Conservation (phyloP, 2,888 invertebrate genomes). For the Patella ulyssiponensis region DNA sequence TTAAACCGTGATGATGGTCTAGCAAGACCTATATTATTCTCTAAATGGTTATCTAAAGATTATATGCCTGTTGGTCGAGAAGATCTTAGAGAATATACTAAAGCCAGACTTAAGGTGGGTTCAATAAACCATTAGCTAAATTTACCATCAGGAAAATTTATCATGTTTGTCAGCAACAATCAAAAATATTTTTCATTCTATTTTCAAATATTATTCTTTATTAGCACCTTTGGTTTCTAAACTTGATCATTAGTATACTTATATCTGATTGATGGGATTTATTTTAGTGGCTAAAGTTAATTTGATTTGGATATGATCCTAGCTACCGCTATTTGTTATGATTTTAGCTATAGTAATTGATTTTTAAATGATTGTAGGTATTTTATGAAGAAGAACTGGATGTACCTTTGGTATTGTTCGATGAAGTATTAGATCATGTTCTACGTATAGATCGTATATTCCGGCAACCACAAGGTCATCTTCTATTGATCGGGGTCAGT, state of each 20-base stretch:
- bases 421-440: conserved; percentile 98
- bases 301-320: too few relatives aligned
- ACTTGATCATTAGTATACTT: too few relatives aligned
- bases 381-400: conserved; percentile 99
- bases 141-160: too few relatives aligned
- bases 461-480: conserved; percentile 98
- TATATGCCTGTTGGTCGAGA: conserved; percentile 97
- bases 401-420: conserved; percentile 97
- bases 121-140: background rate
- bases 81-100: conserved; percentile 94
- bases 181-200: background rate
- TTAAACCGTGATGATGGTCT: conserved; percentile 88
- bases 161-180: background rate
- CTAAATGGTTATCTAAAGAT: conserved; percentile 99
- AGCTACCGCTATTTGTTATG: too few relatives aligned
- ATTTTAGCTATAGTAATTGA: too few relatives aligned
- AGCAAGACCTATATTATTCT: conserved; percentile 95
- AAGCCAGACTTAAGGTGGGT: conserved; percentile 90
- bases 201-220: background rate
- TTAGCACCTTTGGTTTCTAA: conserved; percentile 84
- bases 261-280: too few relatives aligned
- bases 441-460: conserved; percentile 98
- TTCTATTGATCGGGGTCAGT: conserved; percentile 97
- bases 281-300: too few relatives aligned
- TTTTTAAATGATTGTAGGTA: conserved; percentile 75